These are phyloP conservation scores for Pammene fasciana DNA, from an alignment of 2,888 invertebrate genomes.

Conservation along the genomic window DNA sequence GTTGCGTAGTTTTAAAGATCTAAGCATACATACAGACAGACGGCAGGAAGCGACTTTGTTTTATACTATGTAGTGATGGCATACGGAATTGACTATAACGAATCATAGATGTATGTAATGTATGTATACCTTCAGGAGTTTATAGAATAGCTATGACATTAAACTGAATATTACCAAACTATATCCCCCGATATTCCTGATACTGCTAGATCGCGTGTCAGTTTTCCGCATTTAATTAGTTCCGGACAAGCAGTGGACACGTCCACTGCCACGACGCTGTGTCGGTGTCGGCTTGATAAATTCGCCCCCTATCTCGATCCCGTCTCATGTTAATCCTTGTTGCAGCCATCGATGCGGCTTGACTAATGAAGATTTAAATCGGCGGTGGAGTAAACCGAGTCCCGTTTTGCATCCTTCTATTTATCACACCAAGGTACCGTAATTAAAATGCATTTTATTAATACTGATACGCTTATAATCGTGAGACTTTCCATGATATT, in stretches of 20 bases:
- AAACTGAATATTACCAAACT: background rate
- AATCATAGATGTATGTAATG: too few relatives aligned
- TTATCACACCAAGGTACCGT: constrained; percentile 88
- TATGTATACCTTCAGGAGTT: too few relatives aligned
- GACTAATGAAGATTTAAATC: constrained; percentile 93
- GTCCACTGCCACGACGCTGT: constrained; percentile 59
- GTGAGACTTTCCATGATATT: constrained; percentile 15
- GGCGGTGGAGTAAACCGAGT: constrained; percentile 91
- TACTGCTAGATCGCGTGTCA: constrained; percentile 12
- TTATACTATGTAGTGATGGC: too few relatives aligned
- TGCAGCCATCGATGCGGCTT: constrained; percentile 91
- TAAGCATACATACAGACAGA: too few relatives aligned
- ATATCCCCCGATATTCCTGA: background rate
- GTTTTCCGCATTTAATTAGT: constrained; percentile 22
- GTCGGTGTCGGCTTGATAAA: constrained; percentile 58
- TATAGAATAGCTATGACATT: too few relatives aligned
- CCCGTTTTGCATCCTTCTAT: constrained; percentile 90
- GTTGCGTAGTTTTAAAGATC: too few relatives aligned
- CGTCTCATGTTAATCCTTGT: constrained; percentile 61
- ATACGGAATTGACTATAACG: too few relatives aligned
- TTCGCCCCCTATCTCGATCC: constrained; percentile 64
- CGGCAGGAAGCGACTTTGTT: too few relatives aligned
- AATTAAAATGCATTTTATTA: constrained; percentile 36
- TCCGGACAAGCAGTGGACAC: constrained; percentile 57
- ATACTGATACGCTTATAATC: constrained; percentile 33